Percentiles rank a stretch among this genome's conserved stretches.
Conservation (phyloP, 2,113 vertebrate species). For the Siphamia tubifer region DNA sequence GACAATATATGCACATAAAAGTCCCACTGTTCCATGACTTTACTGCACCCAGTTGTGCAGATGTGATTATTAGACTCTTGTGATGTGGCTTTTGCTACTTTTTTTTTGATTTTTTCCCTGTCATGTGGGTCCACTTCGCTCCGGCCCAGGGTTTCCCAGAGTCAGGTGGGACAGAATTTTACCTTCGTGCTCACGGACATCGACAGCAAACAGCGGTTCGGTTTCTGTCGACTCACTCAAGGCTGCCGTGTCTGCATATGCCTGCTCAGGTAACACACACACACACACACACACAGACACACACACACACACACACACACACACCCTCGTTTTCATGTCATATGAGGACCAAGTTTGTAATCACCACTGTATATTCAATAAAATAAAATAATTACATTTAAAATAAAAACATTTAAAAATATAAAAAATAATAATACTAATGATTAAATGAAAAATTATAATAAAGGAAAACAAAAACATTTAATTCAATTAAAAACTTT, state of each 20-base stretch:
- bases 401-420: too few relatives aligned
- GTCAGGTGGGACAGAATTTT: constrained; percentile 97
- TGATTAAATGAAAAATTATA: too few relatives aligned
- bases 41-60: background rate
- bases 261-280: constrained; percentile 88
- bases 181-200: constrained; percentile 98
- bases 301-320: constrained; percentile 2
- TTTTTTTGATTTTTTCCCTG: constrained; percentile 10
- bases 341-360: too few relatives aligned
- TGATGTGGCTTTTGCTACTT: background rate
- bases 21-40: background rate
- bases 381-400: too few relatives aligned
- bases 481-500: too few relatives aligned
- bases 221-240: constrained; percentile 94
- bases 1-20: background rate
- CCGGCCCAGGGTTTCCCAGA: constrained; percentile 86
- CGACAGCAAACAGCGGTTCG: constrained; percentile 95
- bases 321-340: too few relatives aligned
- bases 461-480: too few relatives aligned
- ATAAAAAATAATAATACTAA: too few relatives aligned
- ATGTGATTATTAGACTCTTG: background rate
- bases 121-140: constrained; percentile 15
- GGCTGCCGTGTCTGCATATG: constrained; percentile 93
- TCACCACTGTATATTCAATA: too few relatives aligned
- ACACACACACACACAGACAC: background rate